Percentiles rank a stretch among this genome's conserved stretches.
Conservation (phyloP, 2,797 vertebrate species). For the Moxostoma hubbsi region DNA sequence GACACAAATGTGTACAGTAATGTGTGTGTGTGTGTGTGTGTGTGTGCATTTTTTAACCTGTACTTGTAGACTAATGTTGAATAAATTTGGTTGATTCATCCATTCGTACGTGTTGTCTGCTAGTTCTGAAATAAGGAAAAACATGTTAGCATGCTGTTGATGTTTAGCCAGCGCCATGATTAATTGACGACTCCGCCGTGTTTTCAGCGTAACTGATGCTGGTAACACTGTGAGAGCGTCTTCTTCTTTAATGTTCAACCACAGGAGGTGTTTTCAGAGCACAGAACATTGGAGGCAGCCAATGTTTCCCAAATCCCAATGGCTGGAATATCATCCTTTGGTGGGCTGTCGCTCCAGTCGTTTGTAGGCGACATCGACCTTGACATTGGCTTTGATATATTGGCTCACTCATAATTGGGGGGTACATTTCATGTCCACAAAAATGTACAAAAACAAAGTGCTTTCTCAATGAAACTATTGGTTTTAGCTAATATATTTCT, state of each 20-base stretch:
- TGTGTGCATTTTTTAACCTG: conserved; percentile 52
- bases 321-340: background rate
- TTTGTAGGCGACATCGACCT: too few species aligned
- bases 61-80: conserved; percentile 67
- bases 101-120: conserved; percentile 45
- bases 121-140: conserved; percentile 53
- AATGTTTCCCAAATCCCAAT: background rate
- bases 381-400: too few species aligned
- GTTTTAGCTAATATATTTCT: too few species aligned
- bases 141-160: background rate
- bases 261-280: background rate
- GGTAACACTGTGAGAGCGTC: conserved; percentile 7
- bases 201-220: background rate
- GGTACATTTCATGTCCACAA: too few species aligned
- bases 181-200: conserved; percentile 1
- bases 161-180: background rate
- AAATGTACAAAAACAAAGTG: too few species aligned
- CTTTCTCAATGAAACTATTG: too few species aligned
- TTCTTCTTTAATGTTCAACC: conserved; percentile 20
- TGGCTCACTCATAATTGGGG: too few species aligned
- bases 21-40: conserved; percentile 60
- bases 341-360: background rate
- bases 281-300: background rate
- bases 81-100: conserved; percentile 56
- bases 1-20: conserved; percentile 69